Conservation (phyloP, 2,888 invertebrate species). For the Meganola albula region DNA sequence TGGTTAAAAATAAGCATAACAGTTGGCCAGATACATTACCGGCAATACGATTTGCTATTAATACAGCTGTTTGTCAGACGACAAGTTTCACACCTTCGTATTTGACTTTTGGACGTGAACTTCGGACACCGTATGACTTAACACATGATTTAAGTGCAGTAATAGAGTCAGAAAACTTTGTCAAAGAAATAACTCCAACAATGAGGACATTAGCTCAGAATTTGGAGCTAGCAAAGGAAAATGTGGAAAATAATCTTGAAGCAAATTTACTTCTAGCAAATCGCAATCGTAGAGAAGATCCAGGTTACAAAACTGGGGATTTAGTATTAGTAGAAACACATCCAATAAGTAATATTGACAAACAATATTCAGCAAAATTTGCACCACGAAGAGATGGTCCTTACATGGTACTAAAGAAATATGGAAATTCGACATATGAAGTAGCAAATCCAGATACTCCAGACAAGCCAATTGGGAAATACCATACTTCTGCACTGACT, state of each 20-base stretch:
- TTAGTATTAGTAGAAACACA: conserved; percentile 1
- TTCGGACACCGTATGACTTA: conserved; percentile 5
- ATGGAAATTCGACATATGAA: conserved; percentile 4
- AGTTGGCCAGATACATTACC: conserved; percentile 8
- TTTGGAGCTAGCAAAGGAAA: conserved; percentile 2
- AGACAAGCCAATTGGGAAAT: conserved; percentile 3
- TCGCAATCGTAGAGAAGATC: conserved; percentile 3
- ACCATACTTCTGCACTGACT: conserved; percentile 7
- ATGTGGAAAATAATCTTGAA: conserved; percentile 1
- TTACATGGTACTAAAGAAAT: conserved; percentile 1
- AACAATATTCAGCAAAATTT: conserved; percentile 2
- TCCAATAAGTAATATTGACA: conserved; percentile 1
- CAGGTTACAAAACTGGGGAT: conserved; percentile 1
- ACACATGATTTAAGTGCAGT: conserved; percentile 6
- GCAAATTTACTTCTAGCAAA: not conserved
- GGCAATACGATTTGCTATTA: conserved; percentile 9
- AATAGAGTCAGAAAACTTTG: conserved; percentile 1
- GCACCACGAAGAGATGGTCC: conserved; percentile 5
- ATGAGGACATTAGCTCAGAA: not conserved
- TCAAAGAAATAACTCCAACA: conserved; percentile 3
- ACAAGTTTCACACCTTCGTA: conserved; percentile 6
- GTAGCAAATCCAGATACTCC: conserved; percentile 1
- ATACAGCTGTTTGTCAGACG: conserved; percentile 1
- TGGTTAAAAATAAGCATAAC: conserved; percentile 6
- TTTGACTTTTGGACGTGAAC: conserved; percentile 6